These are phyloP conservation scores for Tetrax tetrax DNA, from an alignment of 2,113 vertebrate genomes.

Conservation along the genomic window DNA sequence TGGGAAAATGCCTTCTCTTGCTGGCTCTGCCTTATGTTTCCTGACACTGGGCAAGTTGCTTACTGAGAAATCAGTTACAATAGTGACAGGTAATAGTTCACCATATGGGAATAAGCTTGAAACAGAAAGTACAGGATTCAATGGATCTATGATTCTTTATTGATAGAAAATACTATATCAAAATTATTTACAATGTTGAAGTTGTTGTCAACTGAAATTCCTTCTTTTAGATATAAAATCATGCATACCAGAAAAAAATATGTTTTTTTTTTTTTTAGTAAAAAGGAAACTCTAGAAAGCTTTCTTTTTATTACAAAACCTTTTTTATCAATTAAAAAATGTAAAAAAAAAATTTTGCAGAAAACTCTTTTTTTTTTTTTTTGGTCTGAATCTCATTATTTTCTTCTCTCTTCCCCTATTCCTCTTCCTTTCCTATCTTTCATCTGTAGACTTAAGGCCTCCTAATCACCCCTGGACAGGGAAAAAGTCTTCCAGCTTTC, in stretches of 20 bases:
- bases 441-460: background rate
- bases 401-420: background rate
- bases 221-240: background rate
- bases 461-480: background rate
- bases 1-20: background rate
- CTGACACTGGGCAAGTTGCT: background rate
- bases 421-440: background rate
- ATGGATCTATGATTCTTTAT: background rate
- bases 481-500: background rate
- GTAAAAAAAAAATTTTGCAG: background rate
- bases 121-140: background rate
- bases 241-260: background rate
- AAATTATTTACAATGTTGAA: background rate
- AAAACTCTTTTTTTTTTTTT: background rate
- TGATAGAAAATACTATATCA: background rate
- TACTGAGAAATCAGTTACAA: background rate
- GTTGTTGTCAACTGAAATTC: background rate
- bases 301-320: background rate
- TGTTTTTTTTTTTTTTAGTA: background rate
- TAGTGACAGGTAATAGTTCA: background rate
- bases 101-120: background rate
- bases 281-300: background rate
- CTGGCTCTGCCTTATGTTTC: background rate
- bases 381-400: rapidly evolving
- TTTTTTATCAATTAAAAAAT: background rate